phyloP scores from a whole-genome alignment of 2,888 invertebrate genomes.

The Polymixis lichenea region DNA sequence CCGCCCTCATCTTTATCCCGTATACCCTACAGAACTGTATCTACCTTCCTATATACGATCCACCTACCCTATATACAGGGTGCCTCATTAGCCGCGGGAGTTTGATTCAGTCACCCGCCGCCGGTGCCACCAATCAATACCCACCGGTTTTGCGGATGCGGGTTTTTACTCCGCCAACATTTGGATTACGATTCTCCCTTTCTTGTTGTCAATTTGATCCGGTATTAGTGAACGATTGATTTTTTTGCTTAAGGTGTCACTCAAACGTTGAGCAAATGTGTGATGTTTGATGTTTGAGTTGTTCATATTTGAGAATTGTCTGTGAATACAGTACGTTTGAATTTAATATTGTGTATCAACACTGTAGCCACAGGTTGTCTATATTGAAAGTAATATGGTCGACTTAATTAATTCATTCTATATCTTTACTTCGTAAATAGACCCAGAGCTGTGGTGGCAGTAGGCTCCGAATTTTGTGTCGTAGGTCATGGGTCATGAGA shows the following conservation, averaged over 20 bases:
- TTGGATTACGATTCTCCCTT: constrained; percentile 45
- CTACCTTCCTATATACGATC: constrained; percentile 24
- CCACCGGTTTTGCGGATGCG: constrained; percentile 52
- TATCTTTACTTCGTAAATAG: background rate
- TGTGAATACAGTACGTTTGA: background rate
- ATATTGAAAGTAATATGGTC: background rate
- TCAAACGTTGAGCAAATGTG: constrained; percentile 12
- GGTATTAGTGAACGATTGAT: constrained; percentile 16
- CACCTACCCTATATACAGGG: constrained; percentile 26
- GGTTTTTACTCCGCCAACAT: constrained; percentile 54
- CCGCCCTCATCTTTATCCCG: constrained; percentile 6
- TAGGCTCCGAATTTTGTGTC: background rate
- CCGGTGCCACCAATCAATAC: constrained; percentile 62
- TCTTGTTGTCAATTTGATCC: constrained; percentile 48
- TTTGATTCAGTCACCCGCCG: constrained; percentile 66
- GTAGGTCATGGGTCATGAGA: background rate
- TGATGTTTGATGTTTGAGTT: constrained; percentile 20
- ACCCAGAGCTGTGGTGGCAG: background rate
- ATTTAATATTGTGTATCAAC: background rate
- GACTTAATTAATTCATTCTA: background rate
- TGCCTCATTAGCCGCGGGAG: constrained; percentile 64
- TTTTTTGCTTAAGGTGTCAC: constrained; percentile 4
- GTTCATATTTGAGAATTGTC: background rate
- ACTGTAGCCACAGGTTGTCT: background rate
- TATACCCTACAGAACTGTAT: constrained; percentile 16